Percentiles rank a stretch among this genome's conserved stretches.
phyloP scores from a whole-genome alignment of 1,140 invertebrate genomes.

The Trialeurodes vaporariorum region DNA sequence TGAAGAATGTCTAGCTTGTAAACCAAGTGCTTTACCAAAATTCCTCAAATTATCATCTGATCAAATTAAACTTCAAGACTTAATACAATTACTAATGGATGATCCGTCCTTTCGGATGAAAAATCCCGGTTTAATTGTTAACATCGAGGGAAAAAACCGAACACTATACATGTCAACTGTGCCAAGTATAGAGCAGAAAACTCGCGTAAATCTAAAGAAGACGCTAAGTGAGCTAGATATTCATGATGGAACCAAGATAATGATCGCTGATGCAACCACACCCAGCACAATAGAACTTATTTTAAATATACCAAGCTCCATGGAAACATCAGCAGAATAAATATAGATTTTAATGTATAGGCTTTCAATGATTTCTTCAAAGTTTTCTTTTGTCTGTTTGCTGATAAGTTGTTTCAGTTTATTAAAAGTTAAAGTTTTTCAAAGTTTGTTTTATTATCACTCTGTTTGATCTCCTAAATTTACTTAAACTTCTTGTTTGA shows the following conservation, averaged over 20 bases:
- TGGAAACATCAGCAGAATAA: background rate
- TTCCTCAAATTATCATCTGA: conserved; percentile 52
- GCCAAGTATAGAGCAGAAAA: conserved; percentile 77
- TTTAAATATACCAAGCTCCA: conserved; percentile 35
- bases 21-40: conserved; percentile 50
- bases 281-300: conserved; percentile 55
- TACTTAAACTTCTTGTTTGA: too few relatives aligned
- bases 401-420: too few relatives aligned
- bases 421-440: too few relatives aligned
- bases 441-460: too few relatives aligned
- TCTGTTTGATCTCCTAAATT: too few relatives aligned
- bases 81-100: conserved; percentile 68
- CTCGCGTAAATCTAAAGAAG: conserved; percentile 75
- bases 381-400: too few relatives aligned
- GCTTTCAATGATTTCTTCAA: too few relatives aligned
- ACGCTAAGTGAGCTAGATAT: conserved; percentile 73
- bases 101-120: conserved; percentile 68
- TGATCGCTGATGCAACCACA: conserved; percentile 81
- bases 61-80: conserved; percentile 64
- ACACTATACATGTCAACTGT: conserved; percentile 88
- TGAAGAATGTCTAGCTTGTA: conserved; percentile 75
- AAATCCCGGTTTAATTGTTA: conserved; percentile 72
- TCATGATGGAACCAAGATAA: conserved; percentile 64
- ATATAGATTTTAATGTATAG: too few relatives aligned
- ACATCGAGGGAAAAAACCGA: conserved; percentile 68